Percentiles rank a stretch among this genome's conserved stretches.
Conservation (phyloP, 1,140 invertebrate species). For the Periplaneta americana region DNA sequence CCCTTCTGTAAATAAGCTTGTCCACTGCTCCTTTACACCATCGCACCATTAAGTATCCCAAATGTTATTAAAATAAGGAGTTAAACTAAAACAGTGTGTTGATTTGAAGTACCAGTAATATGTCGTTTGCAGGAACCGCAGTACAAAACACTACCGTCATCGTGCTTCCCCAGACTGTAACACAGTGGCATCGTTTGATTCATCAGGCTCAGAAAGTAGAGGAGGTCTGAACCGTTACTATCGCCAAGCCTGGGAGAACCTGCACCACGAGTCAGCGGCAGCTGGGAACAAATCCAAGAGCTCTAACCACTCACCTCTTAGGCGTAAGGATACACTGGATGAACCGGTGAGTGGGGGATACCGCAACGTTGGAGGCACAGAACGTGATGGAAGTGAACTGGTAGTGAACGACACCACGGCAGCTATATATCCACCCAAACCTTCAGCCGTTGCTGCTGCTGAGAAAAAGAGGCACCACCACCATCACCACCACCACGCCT, state of each 20-base stretch:
- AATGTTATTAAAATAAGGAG: too few relatives aligned
- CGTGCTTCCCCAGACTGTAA: slow-evolving; percentile 83
- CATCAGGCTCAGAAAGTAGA: slow-evolving; percentile 75
- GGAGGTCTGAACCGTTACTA: slow-evolving; percentile 79
- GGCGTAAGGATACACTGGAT: slow-evolving; percentile 65
- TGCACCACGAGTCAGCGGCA: slow-evolving; percentile 71
- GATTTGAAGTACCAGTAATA: too few relatives aligned
- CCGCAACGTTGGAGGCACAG: slow-evolving; percentile 24
- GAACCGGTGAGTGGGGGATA: slow-evolving; percentile 42
- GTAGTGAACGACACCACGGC: slow-evolving; percentile 66
- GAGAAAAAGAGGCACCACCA: slow-evolving; percentile 78
- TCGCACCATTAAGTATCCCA: too few relatives aligned
- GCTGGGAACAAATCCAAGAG: slow-evolving; percentile 28
- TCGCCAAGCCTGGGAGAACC: slow-evolving; percentile 86
- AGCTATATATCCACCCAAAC: slow-evolving; percentile 37
- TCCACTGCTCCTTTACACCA: too few relatives aligned
- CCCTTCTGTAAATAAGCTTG: too few relatives aligned
- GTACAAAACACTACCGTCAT: slow-evolving; percentile 78
- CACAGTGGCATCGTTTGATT: slow-evolving; percentile 80
- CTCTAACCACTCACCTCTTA: slow-evolving; percentile 45
- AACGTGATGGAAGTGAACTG: slow-evolving; percentile 65
- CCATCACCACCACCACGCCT: slow-evolving; percentile 70
- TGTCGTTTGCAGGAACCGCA: slow-evolving; percentile 55
- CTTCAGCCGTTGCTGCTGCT: slow-evolving; percentile 33
- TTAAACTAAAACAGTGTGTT: too few relatives aligned